These are phyloP conservation scores for Hydropsyche betteni DNA, from an alignment of 2,888 invertebrate species.

Conservation along the genomic window DNA sequence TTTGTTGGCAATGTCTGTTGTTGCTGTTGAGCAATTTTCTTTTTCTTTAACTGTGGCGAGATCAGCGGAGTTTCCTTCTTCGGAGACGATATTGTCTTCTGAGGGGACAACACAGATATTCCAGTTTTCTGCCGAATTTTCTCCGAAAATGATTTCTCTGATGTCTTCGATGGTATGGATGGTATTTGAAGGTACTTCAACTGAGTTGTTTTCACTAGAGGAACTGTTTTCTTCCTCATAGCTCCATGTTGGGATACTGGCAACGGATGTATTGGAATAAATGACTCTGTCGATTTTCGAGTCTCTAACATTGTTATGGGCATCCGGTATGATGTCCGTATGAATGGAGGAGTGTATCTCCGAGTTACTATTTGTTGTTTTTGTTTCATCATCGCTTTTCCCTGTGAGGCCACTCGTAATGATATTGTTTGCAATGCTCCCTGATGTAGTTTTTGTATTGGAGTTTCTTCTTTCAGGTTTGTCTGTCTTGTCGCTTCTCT, in stretches of 20 bases:
- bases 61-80: not conserved
- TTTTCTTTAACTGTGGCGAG: slow-evolving; percentile 9
- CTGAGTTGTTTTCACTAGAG: slow-evolving; percentile 33
- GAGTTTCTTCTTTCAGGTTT: not conserved
- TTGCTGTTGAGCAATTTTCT: not conserved
- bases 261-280: not conserved
- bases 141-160: slow-evolving; percentile 49
- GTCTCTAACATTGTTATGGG: slow-evolving; percentile 31
- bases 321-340: slow-evolving; percentile 36
- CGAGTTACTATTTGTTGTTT: slow-evolving; percentile 26
- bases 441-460: slow-evolving; percentile 55
- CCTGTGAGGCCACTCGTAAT: slow-evolving; percentile 58
- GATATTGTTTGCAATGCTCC: slow-evolving; percentile 60
- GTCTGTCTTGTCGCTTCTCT: not conserved
- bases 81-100: not conserved
- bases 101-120: slow-evolving; percentile 23
- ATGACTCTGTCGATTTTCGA: slow-evolving; percentile 31
- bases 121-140: slow-evolving; percentile 42
- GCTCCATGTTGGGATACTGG: slow-evolving; percentile 4
- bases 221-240: slow-evolving; percentile 41
- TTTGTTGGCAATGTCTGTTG: slow-evolving; percentile 38
- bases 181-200: slow-evolving; percentile 32
- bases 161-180: slow-evolving; percentile 49
- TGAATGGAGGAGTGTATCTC: slow-evolving; percentile 45
- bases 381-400: slow-evolving; percentile 58